Base-by-base conservation (phyloP, 2,888 invertebrate species). In the Mylabris sibirica region DNA sequence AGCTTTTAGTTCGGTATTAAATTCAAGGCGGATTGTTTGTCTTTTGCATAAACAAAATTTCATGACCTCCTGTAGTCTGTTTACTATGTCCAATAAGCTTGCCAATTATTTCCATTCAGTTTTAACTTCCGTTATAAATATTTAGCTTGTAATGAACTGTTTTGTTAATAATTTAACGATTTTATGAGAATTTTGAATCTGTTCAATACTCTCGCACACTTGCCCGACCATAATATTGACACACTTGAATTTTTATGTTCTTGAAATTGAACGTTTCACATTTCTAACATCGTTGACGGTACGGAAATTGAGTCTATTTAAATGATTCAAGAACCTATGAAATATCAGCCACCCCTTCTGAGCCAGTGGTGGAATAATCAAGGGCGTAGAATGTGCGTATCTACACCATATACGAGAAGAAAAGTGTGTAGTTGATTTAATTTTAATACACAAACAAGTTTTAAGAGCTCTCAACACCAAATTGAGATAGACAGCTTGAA, bases 21-120 rank as follows among this genome's bases (percentile, higher is more conserved):
- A 66, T 66, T 64, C 64, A 64, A 64, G 57, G 61, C 67, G 41
- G 69, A 60, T 62, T 70, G 67, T 70, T 70, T 70, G 63, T 57
- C 62, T 70, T 70, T 65, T 68, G 68, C 67, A 71, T 71, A 71
- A 71, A 71, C 71, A 65, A 66, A 69, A 67, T 66, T 69, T 69
- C 68, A 71, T 66, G 67, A 63, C 68, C 65, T 62, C 70, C 66
- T 64, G 63, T 70, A 59, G 66, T 59, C 66, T 71, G 69, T 71
- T 71, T 71, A 72, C 72, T 72, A 72, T 72, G 72, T 65, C 69
- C 66, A 41, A 69, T 69, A 67, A 67, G 65, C 66, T 66, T 63
- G 70, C 68, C 70, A 68, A 70, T 70, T 68, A 72, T 69, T 72
- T 67, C 68, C 72, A 72, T 72, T 72, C 72, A 72, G 64, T 67